Evolutionary conservation across 1,140 invertebrate species (phyloP).

Genomic region (Elymnias hypermnestra): DNA sequence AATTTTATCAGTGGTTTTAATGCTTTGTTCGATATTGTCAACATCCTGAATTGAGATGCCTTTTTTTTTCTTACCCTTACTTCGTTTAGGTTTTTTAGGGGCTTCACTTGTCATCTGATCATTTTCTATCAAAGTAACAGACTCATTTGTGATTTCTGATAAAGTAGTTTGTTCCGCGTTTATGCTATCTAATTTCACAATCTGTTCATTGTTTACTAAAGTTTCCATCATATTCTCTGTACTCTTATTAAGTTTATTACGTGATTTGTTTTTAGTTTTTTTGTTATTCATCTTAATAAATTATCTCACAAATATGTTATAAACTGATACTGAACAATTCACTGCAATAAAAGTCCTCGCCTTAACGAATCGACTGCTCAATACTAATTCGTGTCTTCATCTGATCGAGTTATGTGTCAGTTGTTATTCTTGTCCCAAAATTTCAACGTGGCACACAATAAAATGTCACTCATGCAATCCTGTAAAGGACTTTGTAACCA

Average conservation of each 20-base stretch:
- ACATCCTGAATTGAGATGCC: slow-evolving; percentile 8
- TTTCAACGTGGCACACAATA: slow-evolving; percentile 38
- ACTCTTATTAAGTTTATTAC: slow-evolving; percentile 30
- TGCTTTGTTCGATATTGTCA: no score
- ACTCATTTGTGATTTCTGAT: slow-evolving; percentile 35
- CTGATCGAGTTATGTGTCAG: slow-evolving; percentile 53
- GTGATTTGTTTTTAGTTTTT: slow-evolving; percentile 56
- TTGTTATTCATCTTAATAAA: slow-evolving; percentile 47
- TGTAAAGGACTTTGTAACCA: slow-evolving; percentile 7
- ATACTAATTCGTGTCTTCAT: slow-evolving; percentile 27
- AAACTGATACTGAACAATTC: slow-evolving; percentile 2
- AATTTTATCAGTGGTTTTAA: no score
- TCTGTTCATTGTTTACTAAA: background rate
- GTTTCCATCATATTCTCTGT: slow-evolving; percentile 15
- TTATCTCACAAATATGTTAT: no score
- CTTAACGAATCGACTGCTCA: slow-evolving; percentile 27
- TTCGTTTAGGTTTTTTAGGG: slow-evolving; percentile 63
- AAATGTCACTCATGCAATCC: slow-evolving; percentile 47
- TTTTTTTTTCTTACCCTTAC: slow-evolving; percentile 58
- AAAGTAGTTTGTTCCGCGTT: slow-evolving; percentile 23
- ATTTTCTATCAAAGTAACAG: slow-evolving; percentile 15
- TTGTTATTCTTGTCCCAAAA: slow-evolving; percentile 57
- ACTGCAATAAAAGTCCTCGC: slow-evolving; percentile 2
- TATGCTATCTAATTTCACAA: slow-evolving; percentile 15
- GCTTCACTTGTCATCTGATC: slow-evolving; percentile 23